Percentiles rank a stretch among this genome's conserved stretches.
Evolutionary conservation across 2,113 vertebrate species (phyloP).

Genomic region (Tetrao urogallus): DNA sequence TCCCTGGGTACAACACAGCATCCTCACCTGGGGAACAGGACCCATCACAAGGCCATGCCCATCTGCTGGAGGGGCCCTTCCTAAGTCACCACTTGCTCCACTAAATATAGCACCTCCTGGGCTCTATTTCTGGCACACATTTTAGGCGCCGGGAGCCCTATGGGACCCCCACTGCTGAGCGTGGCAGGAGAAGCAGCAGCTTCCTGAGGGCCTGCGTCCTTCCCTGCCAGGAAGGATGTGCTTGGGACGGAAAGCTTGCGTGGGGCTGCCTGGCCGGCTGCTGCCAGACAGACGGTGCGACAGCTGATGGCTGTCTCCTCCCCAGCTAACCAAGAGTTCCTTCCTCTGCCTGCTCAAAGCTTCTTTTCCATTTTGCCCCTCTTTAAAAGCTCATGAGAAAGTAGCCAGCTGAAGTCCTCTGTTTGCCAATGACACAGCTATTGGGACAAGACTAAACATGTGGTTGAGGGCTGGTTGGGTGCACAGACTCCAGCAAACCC

Average conservation of each 20-base stretch:
- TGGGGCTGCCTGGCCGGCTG: rapidly evolving
- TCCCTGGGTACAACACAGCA: rapidly evolving
- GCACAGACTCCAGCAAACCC: neutral
- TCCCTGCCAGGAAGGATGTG: constrained; percentile 21
- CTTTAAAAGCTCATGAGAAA: neutral
- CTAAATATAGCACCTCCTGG: neutral
- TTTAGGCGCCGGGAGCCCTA: constrained; percentile 2
- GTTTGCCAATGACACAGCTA: neutral
- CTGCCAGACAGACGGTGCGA: neutral
- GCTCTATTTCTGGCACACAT: constrained; percentile 16
- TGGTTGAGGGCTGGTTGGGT: neutral
- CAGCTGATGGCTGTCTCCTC: neutral
- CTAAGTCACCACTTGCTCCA: neutral
- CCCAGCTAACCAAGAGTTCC: neutral
- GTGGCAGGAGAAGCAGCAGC: neutral
- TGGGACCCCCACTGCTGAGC: neutral
- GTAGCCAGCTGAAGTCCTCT: neutral
- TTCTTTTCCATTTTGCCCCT: neutral
- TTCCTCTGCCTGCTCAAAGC: neutral
- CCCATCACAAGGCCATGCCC: neutral
- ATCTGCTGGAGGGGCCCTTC: neutral
- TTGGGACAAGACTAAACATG: rapidly evolving
- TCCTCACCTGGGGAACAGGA: neutral
- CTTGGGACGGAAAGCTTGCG: neutral
- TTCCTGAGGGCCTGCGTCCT: neutral